Percentiles rank a stretch among this genome's conserved stretches.
Evolutionary conservation across 2,113 vertebrate species (phyloP).

Genomic region (Numenius arquata): DNA sequence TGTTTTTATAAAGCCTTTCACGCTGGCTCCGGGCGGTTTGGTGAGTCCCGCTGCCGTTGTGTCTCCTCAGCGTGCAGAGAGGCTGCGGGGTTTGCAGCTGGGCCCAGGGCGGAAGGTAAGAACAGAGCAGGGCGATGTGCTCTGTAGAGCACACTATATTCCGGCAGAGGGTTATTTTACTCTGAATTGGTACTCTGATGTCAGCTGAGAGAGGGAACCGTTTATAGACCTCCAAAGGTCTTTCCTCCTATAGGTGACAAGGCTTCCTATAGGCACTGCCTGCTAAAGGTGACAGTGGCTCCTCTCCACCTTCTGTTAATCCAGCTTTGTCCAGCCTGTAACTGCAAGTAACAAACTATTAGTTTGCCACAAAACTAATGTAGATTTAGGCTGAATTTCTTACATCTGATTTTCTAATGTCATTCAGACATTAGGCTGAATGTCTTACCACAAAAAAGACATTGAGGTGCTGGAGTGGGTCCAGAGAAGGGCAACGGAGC

Average conservation of each 20-base stretch:
- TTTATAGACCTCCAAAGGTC: no score
- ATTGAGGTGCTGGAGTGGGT: no score
- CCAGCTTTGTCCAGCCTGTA: neutral
- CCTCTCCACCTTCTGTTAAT: neutral
- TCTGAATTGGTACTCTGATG: neutral
- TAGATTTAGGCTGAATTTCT: neutral
- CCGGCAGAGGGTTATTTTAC: fast-evolving
- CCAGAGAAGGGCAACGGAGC: no score
- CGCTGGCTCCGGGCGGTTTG: fast-evolving
- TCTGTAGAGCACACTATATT: no score
- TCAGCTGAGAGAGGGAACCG: neutral
- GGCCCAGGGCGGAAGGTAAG: neutral
- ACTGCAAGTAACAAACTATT: neutral
- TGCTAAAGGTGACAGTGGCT: neutral
- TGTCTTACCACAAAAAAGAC: no score
- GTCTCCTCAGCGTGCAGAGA: fast-evolving
- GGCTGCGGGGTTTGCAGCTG: no score
- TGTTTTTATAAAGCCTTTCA: neutral
- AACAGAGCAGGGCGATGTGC: neutral
- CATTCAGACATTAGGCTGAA: no score
- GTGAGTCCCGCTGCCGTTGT: fast-evolving
- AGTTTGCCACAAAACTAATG: neutral
- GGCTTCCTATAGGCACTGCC: neutral
- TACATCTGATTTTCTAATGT: no score
- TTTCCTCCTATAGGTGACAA: neutral